Base-by-base conservation (phyloP, 1,140 invertebrate species). In the Caenorhabditis inopinata region DNA sequence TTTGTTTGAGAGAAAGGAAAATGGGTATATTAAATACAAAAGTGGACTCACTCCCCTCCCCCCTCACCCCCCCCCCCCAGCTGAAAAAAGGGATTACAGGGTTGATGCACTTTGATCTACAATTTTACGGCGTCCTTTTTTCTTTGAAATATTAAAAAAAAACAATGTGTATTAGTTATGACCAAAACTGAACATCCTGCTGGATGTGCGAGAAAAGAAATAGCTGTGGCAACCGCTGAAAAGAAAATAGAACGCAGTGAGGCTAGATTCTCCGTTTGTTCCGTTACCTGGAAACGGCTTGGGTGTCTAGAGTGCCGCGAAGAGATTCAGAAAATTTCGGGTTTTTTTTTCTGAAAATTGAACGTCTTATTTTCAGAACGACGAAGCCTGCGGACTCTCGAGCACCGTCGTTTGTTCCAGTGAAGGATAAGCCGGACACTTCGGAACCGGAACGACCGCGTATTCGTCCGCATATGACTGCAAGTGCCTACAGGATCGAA, bases 401-500 rank as follows among this genome's bases (percentile, higher is more conserved):
- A 16, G 46, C 80, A 32, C 53, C 82, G 27, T 81, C 82, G 32
- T 74, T 83, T 38, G 79, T 81, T 25, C 80, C 79, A 27, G 62
- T 82, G 1, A 73, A 53, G 27, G 74, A 79, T 78, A 38, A 21
- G n/a, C 58, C 23, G 42, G 83, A 27, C 6, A 76, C 32, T 58
- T 83, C 53, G 58, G 73, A 53, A n/a, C 32, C 62, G 16, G 58
- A 58, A 49, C 48, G 78, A 73, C 35, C 35, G 23, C 58, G 51
- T 42, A 75, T 32, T 35, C 74, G 74, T 35, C 62, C 58, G 18
- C 51, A 42, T 21, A 51, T 74, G 58, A 62, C 82, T 32, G 62
- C 48, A n/a, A 38, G 49, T 48, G 53, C 47, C 35, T 87, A 85
- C 77, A 77, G 75, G 38, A 53, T 88, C 35, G 86, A 85, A 45